These are phyloP conservation scores for Dilophus febrilis DNA, from an alignment of 2,888 invertebrate species.

Conservation along the genomic window DNA sequence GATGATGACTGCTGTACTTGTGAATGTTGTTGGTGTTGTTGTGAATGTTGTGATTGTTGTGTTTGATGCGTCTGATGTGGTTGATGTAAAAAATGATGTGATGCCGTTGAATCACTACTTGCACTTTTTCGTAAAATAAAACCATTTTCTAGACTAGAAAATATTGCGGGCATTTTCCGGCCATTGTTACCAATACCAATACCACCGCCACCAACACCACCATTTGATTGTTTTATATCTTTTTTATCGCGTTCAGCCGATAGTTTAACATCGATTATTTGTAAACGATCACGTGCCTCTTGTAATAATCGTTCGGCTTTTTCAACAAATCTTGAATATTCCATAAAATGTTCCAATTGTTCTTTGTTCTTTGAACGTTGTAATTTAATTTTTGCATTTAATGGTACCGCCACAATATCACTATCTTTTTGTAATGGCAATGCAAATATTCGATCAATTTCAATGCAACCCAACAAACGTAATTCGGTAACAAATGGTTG, in stretches of 20 bases:
- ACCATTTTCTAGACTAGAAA: constrained; percentile 33
- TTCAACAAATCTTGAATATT: constrained; percentile 61
- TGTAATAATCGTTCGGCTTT: constrained; percentile 55
- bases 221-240: constrained; percentile 26
- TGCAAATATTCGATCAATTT: constrained; percentile 68
- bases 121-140: constrained; percentile 59
- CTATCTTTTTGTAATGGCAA: constrained; percentile 67
- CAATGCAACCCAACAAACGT: constrained; percentile 64
- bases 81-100: neutral
- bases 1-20: too few species aligned
- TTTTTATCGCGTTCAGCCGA: constrained; percentile 44
- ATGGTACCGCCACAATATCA: constrained; percentile 64
- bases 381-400: constrained; percentile 72
- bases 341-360: constrained; percentile 53
- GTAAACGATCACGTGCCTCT: constrained; percentile 58
- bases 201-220: constrained; percentile 13
- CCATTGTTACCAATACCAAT: constrained; percentile 8
- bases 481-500: constrained; percentile 73
- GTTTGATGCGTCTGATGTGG: constrained; percentile 7
- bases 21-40: too few species aligned
- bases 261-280: constrained; percentile 63
- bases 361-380: constrained; percentile 69
- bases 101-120: constrained; percentile 49
- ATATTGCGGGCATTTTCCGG: neutral
- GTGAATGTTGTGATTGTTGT: constrained; percentile 27